Percentiles rank a stretch among this genome's conserved stretches.
Evolutionary conservation across 35 echinoderm and acorn worm genomes (phyloP).

Genomic region (Nesometra sesokonis): DNA sequence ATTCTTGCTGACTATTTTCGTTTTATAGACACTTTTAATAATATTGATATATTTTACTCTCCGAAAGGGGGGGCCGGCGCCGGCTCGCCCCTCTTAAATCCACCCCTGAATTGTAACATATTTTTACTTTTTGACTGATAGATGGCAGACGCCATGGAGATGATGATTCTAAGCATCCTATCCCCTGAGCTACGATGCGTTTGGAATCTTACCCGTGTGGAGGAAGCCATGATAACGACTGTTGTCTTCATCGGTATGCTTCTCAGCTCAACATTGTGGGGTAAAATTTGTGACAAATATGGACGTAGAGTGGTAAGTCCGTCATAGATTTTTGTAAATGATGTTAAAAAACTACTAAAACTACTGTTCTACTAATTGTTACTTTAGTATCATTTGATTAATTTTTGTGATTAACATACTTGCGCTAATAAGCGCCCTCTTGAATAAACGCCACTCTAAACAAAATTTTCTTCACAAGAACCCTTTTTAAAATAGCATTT

Average conservation of each 20-base stretch:
- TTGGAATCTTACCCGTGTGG: slow-evolving; percentile 50
- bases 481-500: too few species aligned
- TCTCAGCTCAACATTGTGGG: slow-evolving; percentile 84
- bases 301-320: slow-evolving; percentile 77
- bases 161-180: slow-evolving; percentile 93
- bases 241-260: slow-evolving; percentile 97
- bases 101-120: neutral
- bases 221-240: slow-evolving; percentile 89
- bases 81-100: neutral
- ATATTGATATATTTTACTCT: too few species aligned
- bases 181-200: slow-evolving; percentile 73
- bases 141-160: slow-evolving; percentile 99
- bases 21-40: too few species aligned
- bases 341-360: too few species aligned
- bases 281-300: slow-evolving; percentile 92
- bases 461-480: too few species aligned
- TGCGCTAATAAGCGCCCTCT: too few species aligned
- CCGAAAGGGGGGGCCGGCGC: too few species aligned
- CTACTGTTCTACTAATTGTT: too few species aligned
- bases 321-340: too few species aligned
- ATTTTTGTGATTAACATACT: too few species aligned
- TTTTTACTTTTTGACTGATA: neutral
- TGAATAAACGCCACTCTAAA: too few species aligned
- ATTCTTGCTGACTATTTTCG: neutral
- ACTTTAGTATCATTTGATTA: too few species aligned